Conservation (phyloP, 1,140 invertebrate species). For the Adelges cooleyi region DNA sequence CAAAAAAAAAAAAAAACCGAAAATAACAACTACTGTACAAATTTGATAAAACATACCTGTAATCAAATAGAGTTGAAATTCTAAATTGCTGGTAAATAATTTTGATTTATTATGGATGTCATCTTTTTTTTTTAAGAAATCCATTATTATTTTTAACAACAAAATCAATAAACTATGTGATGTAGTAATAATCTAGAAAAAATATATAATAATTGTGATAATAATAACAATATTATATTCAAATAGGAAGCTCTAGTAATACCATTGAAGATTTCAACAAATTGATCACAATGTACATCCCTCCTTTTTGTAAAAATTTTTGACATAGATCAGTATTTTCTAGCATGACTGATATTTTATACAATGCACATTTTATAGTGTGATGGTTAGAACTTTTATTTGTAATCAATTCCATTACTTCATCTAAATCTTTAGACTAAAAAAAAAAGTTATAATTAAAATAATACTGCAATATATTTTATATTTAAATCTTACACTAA, state of each 20-base stretch:
- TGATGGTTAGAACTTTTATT: conserved; percentile 24
- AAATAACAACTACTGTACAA: too few relatives aligned
- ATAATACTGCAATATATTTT: too few relatives aligned
- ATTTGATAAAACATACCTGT: too few relatives aligned
- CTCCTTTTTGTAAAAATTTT: conserved; percentile 6
- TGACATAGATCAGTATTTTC: conserved; percentile 11
- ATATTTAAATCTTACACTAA: conserved; percentile 8
- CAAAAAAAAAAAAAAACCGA: too few relatives aligned
- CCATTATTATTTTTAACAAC: conserved; percentile 11
- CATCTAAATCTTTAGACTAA: conserved; percentile 11
- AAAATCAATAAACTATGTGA: background rate
- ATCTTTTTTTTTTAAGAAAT: conserved; percentile 1
- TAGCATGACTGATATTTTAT: conserved; percentile 13
- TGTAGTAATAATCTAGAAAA: background rate
- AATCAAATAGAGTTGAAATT: background rate
- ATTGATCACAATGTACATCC: conserved; percentile 10
- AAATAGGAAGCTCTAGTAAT: too few relatives aligned
- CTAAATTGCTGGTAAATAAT: conserved; percentile 2
- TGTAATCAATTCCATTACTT: conserved; percentile 13
- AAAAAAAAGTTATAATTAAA: too few relatives aligned
- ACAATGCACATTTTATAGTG: conserved; percentile 20
- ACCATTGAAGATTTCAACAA: conserved; percentile 12
- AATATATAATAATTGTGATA: too few relatives aligned
- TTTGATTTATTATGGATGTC: background rate
- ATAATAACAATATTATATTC: too few relatives aligned